phyloP scores from a whole-genome alignment of 1,140 invertebrate genomes.

The Camponotus pennsylvanicus region DNA sequence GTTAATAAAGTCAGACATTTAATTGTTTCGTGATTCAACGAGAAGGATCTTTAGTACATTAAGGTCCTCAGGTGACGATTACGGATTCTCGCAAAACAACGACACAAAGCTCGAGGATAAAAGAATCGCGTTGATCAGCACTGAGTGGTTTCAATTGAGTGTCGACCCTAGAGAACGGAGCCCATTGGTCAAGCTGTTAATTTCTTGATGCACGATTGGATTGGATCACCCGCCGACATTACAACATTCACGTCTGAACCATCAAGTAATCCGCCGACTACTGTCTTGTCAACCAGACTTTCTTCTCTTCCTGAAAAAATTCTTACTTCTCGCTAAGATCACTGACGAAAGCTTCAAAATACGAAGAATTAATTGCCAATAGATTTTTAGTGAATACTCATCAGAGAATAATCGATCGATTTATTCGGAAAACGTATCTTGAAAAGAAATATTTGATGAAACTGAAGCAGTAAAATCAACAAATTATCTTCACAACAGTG shows the following conservation, averaged over 20 bases:
- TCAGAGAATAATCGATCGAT: not conserved
- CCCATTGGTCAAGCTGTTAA: constrained; percentile 82
- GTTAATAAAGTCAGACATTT: constrained; percentile 31
- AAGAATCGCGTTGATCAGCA: constrained; percentile 72
- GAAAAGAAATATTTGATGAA: not conserved
- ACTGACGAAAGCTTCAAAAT: not conserved
- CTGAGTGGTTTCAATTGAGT: constrained; percentile 82
- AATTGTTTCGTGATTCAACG: not conserved
- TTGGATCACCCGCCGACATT: constrained; percentile 67
- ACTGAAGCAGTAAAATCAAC: not conserved
- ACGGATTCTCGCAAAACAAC: constrained; percentile 46
- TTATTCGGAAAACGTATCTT: not conserved
- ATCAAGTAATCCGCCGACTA: constrained; percentile 60
- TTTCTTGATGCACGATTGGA: constrained; percentile 74
- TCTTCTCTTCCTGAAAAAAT: constrained; percentile 4
- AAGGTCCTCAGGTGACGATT: constrained; percentile 27
- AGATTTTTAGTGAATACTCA: not conserved
- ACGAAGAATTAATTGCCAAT: constrained; percentile 11
- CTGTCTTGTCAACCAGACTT: constrained; percentile 31
- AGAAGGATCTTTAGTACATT: not conserved
- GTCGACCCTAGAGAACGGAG: constrained; percentile 69
- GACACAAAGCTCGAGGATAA: constrained; percentile 66
- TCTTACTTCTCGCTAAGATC: not conserved
- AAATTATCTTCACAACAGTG: not conserved
- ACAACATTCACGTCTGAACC: constrained; percentile 67